Base-by-base conservation (phyloP, 2,113 vertebrate genomes). In the Stigmatopora nigra region DNA sequence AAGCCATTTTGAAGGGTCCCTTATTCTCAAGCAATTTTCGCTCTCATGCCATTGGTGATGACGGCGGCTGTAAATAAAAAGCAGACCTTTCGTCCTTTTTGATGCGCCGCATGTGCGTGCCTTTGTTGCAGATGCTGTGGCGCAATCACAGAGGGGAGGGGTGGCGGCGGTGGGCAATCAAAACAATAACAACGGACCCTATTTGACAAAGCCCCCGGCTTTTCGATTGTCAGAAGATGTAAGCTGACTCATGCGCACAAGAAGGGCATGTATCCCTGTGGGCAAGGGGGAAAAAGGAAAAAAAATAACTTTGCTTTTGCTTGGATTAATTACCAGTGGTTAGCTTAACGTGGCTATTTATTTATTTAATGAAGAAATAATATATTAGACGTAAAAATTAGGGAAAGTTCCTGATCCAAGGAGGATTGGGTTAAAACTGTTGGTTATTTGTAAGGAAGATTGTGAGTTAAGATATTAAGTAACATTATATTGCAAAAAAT, bases 211-310 rank as follows among this genome's bases (percentile, higher is more conserved):
- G 77, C 86, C 83, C 69, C 82, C 80, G 85, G 86, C 85, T 84
- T 84, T 82, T 74, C 84, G 76, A 82, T 89, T 86, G 80, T 82
- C 77, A 69, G 80, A 78, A 86, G 86, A 82, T 83, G 87, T 87
- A 82, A 88, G 82, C 75, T 90, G 89, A 91, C 78, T 92, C 88
- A 86, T 89, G 76, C 88, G 14, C 75, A 79, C 78, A 78, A 88
- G 88, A 89, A 91, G 84, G 84, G 79, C 86, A 90, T 77, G 74
- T 76, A 78, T 86, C 87, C 82, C 89, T 87, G 82, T 79, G 72
- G 89, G 88, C 88, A 71, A 77, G 82, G 68, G 80, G 81, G 66
- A 70, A 75, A 79, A 22, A 5, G 13, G 16, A 31, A 56, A 4
- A 22, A 13, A 31, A 7, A 56, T 2, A n/a, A 49, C 48, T 49